phyloP scores from a whole-genome alignment of 1,140 invertebrate species.

The Eriosoma lanigerum region DNA sequence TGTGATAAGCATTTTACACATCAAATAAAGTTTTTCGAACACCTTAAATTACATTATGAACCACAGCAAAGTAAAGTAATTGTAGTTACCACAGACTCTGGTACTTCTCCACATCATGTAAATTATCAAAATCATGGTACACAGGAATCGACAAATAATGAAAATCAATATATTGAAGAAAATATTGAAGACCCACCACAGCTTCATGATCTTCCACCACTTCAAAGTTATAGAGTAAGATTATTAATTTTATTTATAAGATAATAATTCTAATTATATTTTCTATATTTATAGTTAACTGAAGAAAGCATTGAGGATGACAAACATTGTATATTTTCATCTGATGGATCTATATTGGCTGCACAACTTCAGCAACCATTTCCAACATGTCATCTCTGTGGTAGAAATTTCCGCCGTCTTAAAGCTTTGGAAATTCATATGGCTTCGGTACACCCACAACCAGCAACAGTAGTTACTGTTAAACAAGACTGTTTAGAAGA shows the following conservation, averaged over 20 bases:
- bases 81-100: constrained; percentile 44
- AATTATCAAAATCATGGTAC: constrained; percentile 22
- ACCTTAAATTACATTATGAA: constrained; percentile 78
- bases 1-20: constrained; percentile 67
- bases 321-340: constrained; percentile 46
- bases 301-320: constrained; percentile 32
- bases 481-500: constrained; percentile 64
- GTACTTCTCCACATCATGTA: constrained; percentile 36
- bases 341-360: constrained; percentile 35
- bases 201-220: constrained; percentile 20
- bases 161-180: constrained; percentile 36
- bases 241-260: background rate
- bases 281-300: constrained; percentile 25
- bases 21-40: constrained; percentile 78
- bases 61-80: constrained; percentile 57
- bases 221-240: constrained; percentile 33
- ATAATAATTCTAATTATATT: background rate
- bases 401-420: constrained; percentile 66
- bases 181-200: constrained; percentile 3
- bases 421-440: constrained; percentile 69
- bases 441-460: constrained; percentile 61
- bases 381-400: constrained; percentile 62
- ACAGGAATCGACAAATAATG: constrained; percentile 29
- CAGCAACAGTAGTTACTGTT: constrained; percentile 42
- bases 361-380: constrained; percentile 41